Evolutionary conservation across 1,140 invertebrate genomes (phyloP).

Genomic region (Rhopalosiphum maidis): DNA sequence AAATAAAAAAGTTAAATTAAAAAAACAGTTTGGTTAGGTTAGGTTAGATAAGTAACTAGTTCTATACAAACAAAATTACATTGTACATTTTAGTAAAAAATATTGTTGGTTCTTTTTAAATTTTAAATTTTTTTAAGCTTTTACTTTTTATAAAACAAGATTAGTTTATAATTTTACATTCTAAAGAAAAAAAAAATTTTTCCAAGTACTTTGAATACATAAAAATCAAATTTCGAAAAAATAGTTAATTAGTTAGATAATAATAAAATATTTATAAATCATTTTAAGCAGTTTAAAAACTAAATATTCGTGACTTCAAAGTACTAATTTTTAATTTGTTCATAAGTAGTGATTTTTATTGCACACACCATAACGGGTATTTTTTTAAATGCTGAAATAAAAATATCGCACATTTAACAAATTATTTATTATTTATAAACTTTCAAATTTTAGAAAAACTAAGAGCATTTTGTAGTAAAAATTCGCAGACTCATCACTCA

Average conservation of each 20-base stretch:
- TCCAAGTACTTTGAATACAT: background rate
- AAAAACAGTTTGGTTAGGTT: background rate
- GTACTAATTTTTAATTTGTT: background rate
- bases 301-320: background rate
- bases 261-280: background rate
- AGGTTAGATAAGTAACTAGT: too few relatives aligned
- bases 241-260: background rate
- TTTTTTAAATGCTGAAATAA: background rate
- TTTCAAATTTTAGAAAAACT: too few relatives aligned
- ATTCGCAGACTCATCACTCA: background rate
- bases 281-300: background rate
- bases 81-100: background rate
- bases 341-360: background rate
- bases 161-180: background rate
- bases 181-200: background rate
- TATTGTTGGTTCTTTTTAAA: too few relatives aligned
- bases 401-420: background rate
- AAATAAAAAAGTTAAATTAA: background rate
- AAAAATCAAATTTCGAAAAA: background rate
- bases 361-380: background rate
- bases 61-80: background rate
- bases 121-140: too few relatives aligned
- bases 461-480: background rate
- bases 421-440: background rate
- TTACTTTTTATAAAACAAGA: background rate